Evolutionary conservation across 1,140 invertebrate genomes (phyloP).

Genomic region (Atopsyche davidsoni): DNA sequence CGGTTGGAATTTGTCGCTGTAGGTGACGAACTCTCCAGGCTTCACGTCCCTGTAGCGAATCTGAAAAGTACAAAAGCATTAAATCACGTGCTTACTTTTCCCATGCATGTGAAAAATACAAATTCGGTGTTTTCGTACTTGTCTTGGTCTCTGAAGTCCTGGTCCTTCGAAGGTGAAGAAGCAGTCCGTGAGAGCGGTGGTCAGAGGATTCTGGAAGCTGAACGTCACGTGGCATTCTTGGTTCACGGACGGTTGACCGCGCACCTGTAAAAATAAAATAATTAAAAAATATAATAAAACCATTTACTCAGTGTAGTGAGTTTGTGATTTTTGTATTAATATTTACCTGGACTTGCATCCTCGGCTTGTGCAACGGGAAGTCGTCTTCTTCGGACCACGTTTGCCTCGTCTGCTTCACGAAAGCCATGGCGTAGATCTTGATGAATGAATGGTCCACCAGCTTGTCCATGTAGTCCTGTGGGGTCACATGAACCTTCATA

Average conservation of each 20-base stretch:
- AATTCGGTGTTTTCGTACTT: conserved; percentile 34
- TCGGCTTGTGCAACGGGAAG: conserved; percentile 59
- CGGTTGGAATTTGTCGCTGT: conserved; percentile 53
- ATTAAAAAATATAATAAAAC: conserved; percentile 1
- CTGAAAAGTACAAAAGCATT: conserved; percentile 30
- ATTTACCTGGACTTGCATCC: conserved; percentile 48
- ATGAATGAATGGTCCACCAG: conserved; percentile 63
- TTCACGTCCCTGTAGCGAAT: conserved; percentile 52
- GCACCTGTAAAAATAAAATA: conserved; percentile 38
- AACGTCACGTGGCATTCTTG: conserved; percentile 46
- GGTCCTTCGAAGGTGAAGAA: conserved; percentile 62
- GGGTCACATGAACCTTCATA: conserved; percentile 47
- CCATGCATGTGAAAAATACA: background rate
- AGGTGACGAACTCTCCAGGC: conserved; percentile 51
- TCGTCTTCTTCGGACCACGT: conserved; percentile 66
- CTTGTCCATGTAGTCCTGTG: conserved; percentile 60
- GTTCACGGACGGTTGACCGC: conserved; percentile 40
- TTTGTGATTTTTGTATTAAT: conserved; percentile 8
- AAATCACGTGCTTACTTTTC: background rate
- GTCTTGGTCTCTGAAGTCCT: conserved; percentile 55
- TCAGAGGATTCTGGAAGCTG: conserved; percentile 63
- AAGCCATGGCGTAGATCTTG: conserved; percentile 61
- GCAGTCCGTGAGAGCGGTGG: conserved; percentile 54
- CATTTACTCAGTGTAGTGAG: conserved; percentile 17
- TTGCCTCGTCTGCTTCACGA: conserved; percentile 62